Evolutionary conservation across 2,113 vertebrate genomes (phyloP).

Genomic region (Ictalurus punctatus): DNA sequence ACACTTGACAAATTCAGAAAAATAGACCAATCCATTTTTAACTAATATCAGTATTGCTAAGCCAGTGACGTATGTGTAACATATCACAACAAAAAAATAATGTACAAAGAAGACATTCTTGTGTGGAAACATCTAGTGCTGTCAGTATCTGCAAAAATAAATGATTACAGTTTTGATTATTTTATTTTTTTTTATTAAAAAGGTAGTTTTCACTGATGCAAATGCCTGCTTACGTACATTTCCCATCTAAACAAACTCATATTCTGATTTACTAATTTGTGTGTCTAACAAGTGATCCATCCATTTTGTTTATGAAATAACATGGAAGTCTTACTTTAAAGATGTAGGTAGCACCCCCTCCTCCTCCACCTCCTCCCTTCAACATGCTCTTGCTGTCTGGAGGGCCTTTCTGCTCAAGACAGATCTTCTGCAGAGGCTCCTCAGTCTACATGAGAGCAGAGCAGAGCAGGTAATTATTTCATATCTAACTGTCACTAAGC

Average conservation of each 20-base stretch:
- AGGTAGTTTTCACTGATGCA: not conserved
- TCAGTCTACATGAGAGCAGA: slow-evolving; percentile 72
- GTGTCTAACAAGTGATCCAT: not conserved
- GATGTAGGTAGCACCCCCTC: slow-evolving; percentile 92
- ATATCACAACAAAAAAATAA: not conserved
- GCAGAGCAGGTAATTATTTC: not conserved
- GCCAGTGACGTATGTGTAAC: not conserved
- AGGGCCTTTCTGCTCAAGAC: slow-evolving; percentile 85
- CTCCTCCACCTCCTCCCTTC: slow-evolving; percentile 91
- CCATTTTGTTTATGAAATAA: not conserved
- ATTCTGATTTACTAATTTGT: not conserved
- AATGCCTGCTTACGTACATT: not conserved
- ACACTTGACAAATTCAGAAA: not conserved
- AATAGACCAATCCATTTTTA: not conserved
- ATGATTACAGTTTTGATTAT: not conserved
- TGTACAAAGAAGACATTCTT: not conserved
- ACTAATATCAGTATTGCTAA: not conserved
- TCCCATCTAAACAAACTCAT: not conserved
- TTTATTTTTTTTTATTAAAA: not conserved
- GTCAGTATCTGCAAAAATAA: not conserved
- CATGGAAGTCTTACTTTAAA: slow-evolving; percentile 82
- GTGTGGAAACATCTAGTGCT: not conserved
- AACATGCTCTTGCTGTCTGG: slow-evolving; percentile 86
- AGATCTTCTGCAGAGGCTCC: slow-evolving; percentile 82
- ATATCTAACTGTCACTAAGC: not conserved